These are phyloP conservation scores for Gymnoscelis rufifasciata DNA, from an alignment of 2,888 invertebrate genomes.

Conservation along the genomic window DNA sequence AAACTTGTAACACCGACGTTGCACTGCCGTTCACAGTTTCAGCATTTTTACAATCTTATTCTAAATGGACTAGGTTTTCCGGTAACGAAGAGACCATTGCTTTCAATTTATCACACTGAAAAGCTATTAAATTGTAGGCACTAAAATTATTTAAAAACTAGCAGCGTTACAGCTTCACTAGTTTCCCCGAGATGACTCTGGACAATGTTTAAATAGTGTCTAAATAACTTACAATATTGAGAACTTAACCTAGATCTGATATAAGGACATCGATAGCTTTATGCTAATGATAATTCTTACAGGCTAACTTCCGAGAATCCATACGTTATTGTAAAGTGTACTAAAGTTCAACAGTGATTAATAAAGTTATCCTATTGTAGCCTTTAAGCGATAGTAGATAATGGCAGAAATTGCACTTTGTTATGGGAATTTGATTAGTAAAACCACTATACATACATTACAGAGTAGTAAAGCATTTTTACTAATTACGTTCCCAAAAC, in stretches of 20 bases:
- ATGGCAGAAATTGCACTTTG: background rate
- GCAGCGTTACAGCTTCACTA: background rate
- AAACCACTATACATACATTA: background rate
- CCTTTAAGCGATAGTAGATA: background rate
- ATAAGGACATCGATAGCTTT: constrained; percentile 30
- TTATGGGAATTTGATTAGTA: background rate
- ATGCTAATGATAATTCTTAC: constrained; percentile 29
- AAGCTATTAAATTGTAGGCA: background rate
- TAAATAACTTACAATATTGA: constrained; percentile 6
- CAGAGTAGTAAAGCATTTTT: background rate
- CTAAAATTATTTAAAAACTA: background rate
- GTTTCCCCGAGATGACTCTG: background rate
- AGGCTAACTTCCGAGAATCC: constrained; percentile 11
- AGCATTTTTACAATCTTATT: constrained; percentile 55
- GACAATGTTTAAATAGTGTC: background rate
- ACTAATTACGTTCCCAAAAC: background rate
- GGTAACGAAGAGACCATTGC: constrained; percentile 61
- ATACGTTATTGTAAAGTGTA: constrained; percentile 3
- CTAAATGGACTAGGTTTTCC: constrained; percentile 62
- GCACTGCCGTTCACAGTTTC: constrained; percentile 14
- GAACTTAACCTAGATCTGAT: constrained; percentile 19
- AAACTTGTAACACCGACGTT: constrained; percentile 35
- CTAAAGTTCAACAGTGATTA: constrained; percentile 13
- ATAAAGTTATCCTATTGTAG: constrained; percentile 1
- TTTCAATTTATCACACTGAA: constrained; percentile 18